phyloP scores from a whole-genome alignment of 1,140 invertebrate species.

The roundworm (Caenorhabditis elegans) region WBcel235 BX284604.4:6171501-6172000 shows the following conservation, averaged over 20 bases:
- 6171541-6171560: too few species aligned
- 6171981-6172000: too few species aligned
- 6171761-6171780: conserved; percentile 22
- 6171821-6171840: background rate
- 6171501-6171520: too few species aligned
- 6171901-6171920: too few species aligned
- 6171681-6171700: too few species aligned
- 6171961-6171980: too few species aligned
- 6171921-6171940: too few species aligned
- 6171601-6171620: background rate
- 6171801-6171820: background rate
- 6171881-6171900: too few species aligned
- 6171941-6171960: too few species aligned
- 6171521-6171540: too few species aligned
- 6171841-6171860: background rate
- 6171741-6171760: background rate
- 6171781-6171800: conserved; percentile 16
- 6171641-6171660: conserved; percentile 17
- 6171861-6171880: too few species aligned
- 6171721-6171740: conserved; percentile 13
- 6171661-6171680: background rate
- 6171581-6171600: background rate
- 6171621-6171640: conserved; percentile 16
- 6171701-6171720: background rate
- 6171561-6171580: background rate